Conservation (phyloP, 2,888 invertebrate species). For the Pseudococcus viburni region DNA sequence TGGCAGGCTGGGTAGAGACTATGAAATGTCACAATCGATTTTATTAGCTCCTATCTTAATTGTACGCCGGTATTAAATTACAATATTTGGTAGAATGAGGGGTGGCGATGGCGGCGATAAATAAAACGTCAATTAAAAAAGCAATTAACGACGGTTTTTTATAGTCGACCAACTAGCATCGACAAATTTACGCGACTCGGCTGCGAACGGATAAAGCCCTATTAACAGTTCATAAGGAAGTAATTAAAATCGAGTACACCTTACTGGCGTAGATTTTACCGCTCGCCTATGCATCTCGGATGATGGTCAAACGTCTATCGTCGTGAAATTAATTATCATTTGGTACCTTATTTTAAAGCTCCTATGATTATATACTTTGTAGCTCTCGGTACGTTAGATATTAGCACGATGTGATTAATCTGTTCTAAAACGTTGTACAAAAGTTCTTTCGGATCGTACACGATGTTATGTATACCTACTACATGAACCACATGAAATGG, state of each 20-base stretch:
- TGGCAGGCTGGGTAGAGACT: background rate
- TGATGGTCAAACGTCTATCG: background rate
- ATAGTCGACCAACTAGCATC: background rate
- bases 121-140: constrained; percentile 46
- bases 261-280: background rate
- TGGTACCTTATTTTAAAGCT: background rate
- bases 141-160: constrained; percentile 24
- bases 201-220: constrained; percentile 29
- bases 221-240: constrained; percentile 52
- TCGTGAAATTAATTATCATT: constrained; percentile 46
- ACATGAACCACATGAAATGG: constrained; percentile 52
- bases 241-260: constrained; percentile 46
- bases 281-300: background rate
- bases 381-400: background rate
- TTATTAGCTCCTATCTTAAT: constrained; percentile 41
- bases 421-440: constrained; percentile 19
- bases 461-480: background rate
- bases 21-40: constrained; percentile 39
- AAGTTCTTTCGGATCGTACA: background rate
- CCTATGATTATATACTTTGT: constrained; percentile 14
- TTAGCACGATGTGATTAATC: constrained; percentile 47
- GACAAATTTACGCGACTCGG: constrained; percentile 23
- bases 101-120: constrained; percentile 11
- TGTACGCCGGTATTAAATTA: background rate
- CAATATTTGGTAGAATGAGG: background rate